Evolutionary conservation across 2,888 invertebrate genomes (phyloP).

Genomic region (Drosophila subquinaria): DNA sequence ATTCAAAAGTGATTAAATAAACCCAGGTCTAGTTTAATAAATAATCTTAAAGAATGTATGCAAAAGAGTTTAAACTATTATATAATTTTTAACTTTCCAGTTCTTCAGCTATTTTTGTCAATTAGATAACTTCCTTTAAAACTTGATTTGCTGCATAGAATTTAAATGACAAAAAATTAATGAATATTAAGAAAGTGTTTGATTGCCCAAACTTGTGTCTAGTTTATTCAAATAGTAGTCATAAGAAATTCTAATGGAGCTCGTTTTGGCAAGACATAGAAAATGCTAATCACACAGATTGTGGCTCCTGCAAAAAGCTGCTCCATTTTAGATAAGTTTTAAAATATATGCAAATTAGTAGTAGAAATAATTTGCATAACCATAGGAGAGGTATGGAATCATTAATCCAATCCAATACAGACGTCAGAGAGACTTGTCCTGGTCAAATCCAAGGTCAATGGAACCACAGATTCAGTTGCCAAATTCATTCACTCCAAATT

Average conservation of each 20-base stretch:
- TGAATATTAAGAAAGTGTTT: constrained; percentile 27
- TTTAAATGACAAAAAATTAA: constrained; percentile 2
- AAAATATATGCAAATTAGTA: constrained; percentile 44
- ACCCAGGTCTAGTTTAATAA: no score
- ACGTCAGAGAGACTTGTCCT: constrained; percentile 43
- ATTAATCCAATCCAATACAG: constrained; percentile 16
- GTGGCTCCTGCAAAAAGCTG: constrained; percentile 41
- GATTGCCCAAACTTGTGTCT: constrained; percentile 12
- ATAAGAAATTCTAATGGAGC: constrained; percentile 15
- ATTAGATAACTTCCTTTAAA: neutral
- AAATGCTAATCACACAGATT: constrained; percentile 13
- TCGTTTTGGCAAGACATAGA: neutral
- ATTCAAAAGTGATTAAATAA: no score
- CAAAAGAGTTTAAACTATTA: no score
- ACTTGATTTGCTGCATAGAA: constrained; percentile 3
- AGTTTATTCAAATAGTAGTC: constrained; percentile 13
- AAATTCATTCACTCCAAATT: constrained; percentile 11
- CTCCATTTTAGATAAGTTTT: constrained; percentile 51
- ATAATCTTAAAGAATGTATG: no score
- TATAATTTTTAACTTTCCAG: neutral
- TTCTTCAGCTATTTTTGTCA: constrained; percentile 6
- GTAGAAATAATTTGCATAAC: constrained; percentile 8
- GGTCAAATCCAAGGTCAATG: constrained; percentile 46
- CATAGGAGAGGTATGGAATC: constrained; percentile 11
- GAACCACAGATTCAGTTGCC: neutral